Evolutionary conservation across 2,113 vertebrate genomes (phyloP).

Genomic region (Lota lota): DNA sequence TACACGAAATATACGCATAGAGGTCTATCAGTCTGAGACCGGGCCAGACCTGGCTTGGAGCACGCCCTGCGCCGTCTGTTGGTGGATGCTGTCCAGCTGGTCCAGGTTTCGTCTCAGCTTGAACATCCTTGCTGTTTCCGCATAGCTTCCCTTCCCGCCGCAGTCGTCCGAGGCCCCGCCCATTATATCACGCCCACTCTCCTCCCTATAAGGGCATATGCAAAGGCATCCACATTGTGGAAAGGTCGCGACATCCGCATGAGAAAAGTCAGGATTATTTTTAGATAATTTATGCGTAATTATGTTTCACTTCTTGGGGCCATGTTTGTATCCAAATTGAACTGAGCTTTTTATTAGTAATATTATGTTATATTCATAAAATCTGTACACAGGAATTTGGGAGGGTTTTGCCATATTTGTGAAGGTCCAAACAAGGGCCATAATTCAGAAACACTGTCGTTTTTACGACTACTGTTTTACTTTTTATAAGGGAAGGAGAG

Average conservation of each 20-base stretch:
- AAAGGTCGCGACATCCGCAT: slow-evolving; percentile 2
- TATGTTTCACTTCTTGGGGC: too few species aligned
- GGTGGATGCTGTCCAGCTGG: slow-evolving; percentile 59
- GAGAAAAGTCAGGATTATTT: too few species aligned
- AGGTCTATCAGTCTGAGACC: slow-evolving; percentile 1
- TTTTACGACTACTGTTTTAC: background rate
- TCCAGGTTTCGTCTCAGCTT: slow-evolving; percentile 66
- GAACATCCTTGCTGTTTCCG: slow-evolving; percentile 52
- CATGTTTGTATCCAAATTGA: too few species aligned
- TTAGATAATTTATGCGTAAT: too few species aligned
- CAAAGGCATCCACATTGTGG: slow-evolving; percentile 14
- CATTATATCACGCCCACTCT: background rate
- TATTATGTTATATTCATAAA: background rate
- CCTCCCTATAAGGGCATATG: slow-evolving; percentile 46
- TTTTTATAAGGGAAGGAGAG: background rate
- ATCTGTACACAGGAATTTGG: background rate
- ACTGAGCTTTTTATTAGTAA: too few species aligned
- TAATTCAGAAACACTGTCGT: too few species aligned
- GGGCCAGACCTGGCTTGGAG: slow-evolving; percentile 74
- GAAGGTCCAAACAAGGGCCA: too few species aligned
- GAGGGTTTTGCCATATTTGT: background rate
- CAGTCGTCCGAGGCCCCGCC: background rate
- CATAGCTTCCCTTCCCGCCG: slow-evolving; percentile 18
- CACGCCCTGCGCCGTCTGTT: slow-evolving; percentile 69
- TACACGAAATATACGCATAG: background rate